These are phyloP conservation scores for Scatophagus argus DNA, from an alignment of 2,113 vertebrate species.

Conservation along the genomic window DNA sequence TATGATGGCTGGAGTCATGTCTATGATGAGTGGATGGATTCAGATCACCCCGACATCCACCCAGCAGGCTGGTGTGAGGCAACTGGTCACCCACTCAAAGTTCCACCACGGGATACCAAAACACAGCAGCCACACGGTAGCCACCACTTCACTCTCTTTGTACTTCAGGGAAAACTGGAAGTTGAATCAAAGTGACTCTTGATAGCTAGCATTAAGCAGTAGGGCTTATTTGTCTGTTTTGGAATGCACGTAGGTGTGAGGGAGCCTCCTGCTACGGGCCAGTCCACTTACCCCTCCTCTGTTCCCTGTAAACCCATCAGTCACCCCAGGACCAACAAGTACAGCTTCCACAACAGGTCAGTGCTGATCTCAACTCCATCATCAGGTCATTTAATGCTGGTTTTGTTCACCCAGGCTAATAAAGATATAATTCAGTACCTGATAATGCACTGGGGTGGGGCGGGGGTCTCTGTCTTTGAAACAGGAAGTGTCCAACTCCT, in stretches of 20 bases:
- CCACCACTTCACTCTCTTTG: neutral
- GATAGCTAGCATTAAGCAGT: neutral
- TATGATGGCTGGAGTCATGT: slow-evolving; percentile 97
- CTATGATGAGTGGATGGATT: slow-evolving; percentile 98
- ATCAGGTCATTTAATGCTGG: neutral
- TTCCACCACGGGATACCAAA: slow-evolving; percentile 87
- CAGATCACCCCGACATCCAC: slow-evolving; percentile 95
- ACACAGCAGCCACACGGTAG: slow-evolving; percentile 76
- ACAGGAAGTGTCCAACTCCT: slow-evolving; percentile 97
- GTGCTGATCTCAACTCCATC: slow-evolving; percentile 21
- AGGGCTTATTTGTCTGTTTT: slow-evolving; percentile 3
- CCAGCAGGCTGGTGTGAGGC: slow-evolving; percentile 95
- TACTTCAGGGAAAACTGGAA: neutral
- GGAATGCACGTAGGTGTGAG: slow-evolving; percentile 83
- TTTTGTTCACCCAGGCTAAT: neutral
- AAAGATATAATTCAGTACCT: neutral
- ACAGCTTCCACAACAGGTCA: slow-evolving; percentile 98
- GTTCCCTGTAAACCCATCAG: slow-evolving; percentile 90
- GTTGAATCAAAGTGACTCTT: neutral
- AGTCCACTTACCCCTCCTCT: slow-evolving; percentile 84
- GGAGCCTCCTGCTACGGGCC: slow-evolving; percentile 84
- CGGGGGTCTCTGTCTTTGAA: slow-evolving; percentile 29
- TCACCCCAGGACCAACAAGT: slow-evolving; percentile 91
- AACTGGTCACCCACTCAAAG: slow-evolving; percentile 92
- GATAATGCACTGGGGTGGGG: neutral